Base-by-base conservation (phyloP, 2,113 vertebrate genomes). In the Ceyx margarethae region DNA sequence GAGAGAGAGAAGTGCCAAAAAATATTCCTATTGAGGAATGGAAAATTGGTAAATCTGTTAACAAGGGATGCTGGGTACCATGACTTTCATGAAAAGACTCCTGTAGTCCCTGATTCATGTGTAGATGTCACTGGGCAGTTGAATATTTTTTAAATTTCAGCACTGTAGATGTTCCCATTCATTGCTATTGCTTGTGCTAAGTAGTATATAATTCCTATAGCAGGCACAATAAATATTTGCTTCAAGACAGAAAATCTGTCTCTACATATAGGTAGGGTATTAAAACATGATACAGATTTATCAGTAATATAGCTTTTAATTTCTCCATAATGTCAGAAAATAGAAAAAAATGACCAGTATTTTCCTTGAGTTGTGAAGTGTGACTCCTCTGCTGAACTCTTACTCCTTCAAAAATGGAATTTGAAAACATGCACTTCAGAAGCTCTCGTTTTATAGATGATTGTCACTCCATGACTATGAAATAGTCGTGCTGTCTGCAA, bases 1-100 rank as follows among this genome's bases (percentile, higher is more conserved):
- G 71, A 80, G 54, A 90, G 71, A 80, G 54, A 90, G 74, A 86
- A 64, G 37, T 85, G 67, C 72, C 83, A 89, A 88, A 92, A 95
- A 93, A 57, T 74, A 91, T 80, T 87, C 77, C 31, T 81, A 7
- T 29, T 80, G 84, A 88, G 45, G 69, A 91, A 40, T 35, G 28
- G 65, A 87, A 69, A 83, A 87, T 37, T 85, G 35, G 84, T 87
- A 85, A 89, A 89, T 77, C 60, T 89, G 43, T 91, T 87, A 85
- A 87, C 53, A 54, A 94, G 46, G 43, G 56, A 66, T 79, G 48
- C 58, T 0, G 17, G 16, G 12, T 67, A 78, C 54, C 42, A 71
- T 18, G 25, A 29, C 58, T 71, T 81, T 20, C 8, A 5, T 26
- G 31, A 64, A 50, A 85, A 48, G 28, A 29, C 78, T 57, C 51